Conservation (phyloP, 2,888 invertebrate species). For the Synanthedon tipuliformis region DNA sequence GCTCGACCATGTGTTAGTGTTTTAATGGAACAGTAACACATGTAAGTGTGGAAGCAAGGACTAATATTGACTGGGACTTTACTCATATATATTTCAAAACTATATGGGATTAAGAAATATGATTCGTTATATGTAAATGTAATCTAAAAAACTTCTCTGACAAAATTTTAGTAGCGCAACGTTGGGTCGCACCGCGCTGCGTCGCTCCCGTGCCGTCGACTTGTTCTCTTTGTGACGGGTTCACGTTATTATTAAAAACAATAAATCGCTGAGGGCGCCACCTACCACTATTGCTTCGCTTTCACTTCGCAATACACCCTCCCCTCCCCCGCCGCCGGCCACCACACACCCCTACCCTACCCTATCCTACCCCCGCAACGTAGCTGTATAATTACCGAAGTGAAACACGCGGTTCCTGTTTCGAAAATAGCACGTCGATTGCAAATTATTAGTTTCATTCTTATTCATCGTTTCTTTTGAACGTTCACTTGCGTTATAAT, state of each 20-base stretch:
- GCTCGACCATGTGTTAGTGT: too few relatives aligned
- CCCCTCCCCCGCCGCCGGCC: conserved; percentile 12
- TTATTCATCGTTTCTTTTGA: background rate
- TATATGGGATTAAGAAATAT: too few relatives aligned
- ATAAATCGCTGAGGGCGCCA: conserved; percentile 68
- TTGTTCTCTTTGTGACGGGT: conserved; percentile 66
- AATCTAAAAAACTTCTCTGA: too few relatives aligned
- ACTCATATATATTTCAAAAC: too few relatives aligned
- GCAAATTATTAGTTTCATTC: background rate
- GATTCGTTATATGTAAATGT: too few relatives aligned
- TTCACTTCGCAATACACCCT: conserved; percentile 47
- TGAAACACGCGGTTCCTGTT: conserved; percentile 25
- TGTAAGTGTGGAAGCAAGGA: too few relatives aligned
- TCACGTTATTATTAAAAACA: conserved; percentile 71
- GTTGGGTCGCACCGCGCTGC: conserved; percentile 11
- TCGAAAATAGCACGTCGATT: conserved; percentile 22
- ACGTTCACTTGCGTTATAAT: background rate
- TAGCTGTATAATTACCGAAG: conserved; percentile 13
- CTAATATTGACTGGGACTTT: too few relatives aligned
- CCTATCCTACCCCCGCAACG: conserved; percentile 13
- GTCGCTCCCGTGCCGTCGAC: conserved; percentile 37
- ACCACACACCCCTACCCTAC: conserved; percentile 10
- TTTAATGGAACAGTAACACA: too few relatives aligned
- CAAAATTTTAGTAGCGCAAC: too few relatives aligned
- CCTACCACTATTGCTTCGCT: conserved; percentile 64